Percentiles rank a stretch among this genome's conserved stretches.
phyloP scores from a whole-genome alignment of 2,113 vertebrate species.

The Barnardius zonarius region DNA sequence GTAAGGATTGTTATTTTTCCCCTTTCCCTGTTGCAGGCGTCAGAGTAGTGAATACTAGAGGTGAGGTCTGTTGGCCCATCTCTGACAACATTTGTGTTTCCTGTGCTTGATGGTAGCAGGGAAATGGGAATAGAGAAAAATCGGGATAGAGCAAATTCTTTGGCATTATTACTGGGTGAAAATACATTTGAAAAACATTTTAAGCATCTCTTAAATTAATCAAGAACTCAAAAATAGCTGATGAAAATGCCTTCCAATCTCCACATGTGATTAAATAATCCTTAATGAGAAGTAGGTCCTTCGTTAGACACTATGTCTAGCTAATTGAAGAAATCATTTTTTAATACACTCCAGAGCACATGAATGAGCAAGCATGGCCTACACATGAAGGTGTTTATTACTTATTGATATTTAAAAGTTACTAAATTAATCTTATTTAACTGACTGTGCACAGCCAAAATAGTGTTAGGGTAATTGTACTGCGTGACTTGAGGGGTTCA shows the following conservation, averaged over 20 bases:
- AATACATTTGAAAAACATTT: conserved; percentile 30
- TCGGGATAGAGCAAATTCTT: neutral
- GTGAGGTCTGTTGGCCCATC: neutral
- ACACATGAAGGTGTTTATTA: conserved; percentile 71
- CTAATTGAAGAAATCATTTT: conserved; percentile 49
- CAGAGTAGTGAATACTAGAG: neutral
- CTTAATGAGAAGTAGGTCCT: conserved; percentile 44
- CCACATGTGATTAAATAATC: conserved; percentile 44
- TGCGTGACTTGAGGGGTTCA: conserved; percentile 60
- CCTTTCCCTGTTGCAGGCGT: neutral
- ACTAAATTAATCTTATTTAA: conserved; percentile 74
- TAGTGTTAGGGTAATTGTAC: conserved; percentile 58
- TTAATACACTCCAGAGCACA: conserved; percentile 66
- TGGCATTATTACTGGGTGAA: neutral
- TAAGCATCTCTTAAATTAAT: conserved; percentile 29
- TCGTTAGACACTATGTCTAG: conserved; percentile 15
- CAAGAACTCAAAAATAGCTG: neutral
- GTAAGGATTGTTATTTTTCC: neutral
- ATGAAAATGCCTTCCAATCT: conserved; percentile 40
- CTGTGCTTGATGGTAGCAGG: neutral
- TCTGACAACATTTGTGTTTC: neutral
- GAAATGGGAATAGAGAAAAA: neutral
- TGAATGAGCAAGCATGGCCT: conserved; percentile 59
- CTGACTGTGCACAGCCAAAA: conserved; percentile 60
- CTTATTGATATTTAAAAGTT: conserved; percentile 74